Percentiles rank a stretch among this genome's conserved stretches.
These are phyloP conservation scores for Hyposoter dolosus DNA, from an alignment of 2,888 invertebrate species.

Conservation along the genomic window DNA sequence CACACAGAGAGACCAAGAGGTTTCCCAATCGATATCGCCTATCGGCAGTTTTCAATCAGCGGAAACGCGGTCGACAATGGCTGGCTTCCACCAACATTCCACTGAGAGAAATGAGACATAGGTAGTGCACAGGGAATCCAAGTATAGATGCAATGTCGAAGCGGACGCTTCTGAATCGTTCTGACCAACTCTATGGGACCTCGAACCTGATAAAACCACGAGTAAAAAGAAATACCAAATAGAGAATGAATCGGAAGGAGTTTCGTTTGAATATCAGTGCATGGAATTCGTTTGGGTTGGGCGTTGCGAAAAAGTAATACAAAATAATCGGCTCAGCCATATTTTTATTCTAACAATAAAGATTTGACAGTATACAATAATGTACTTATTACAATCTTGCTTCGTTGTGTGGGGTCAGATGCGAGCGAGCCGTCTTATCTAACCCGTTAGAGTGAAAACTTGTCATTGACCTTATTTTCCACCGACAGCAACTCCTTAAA, in stretches of 20 bases:
- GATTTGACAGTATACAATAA: constrained; percentile 18
- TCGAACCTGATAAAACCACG: constrained; percentile 11
- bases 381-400: background rate
- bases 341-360: constrained; percentile 10
- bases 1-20: constrained; percentile 27
- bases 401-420: background rate
- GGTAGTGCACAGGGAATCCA: constrained; percentile 42
- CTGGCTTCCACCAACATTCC: constrained; percentile 43
- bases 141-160: constrained; percentile 7
- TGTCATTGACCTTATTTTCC: background rate
- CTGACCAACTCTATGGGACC: constrained; percentile 48
- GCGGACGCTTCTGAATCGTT: constrained; percentile 31
- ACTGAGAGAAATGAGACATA: constrained; percentile 19
- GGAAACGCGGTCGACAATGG: constrained; percentile 58
- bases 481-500: background rate
- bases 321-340: constrained; percentile 44
- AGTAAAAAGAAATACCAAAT: constrained; percentile 17
- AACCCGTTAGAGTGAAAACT: background rate
- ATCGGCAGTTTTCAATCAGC: constrained; percentile 66
- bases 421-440: background rate
- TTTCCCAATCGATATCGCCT: constrained; percentile 60
- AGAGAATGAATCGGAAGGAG: constrained; percentile 5
- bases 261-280: constrained; percentile 24
- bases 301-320: constrained; percentile 12
- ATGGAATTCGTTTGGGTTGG: constrained; percentile 26